Percentiles rank a stretch among this genome's conserved stretches.
phyloP scores from a whole-genome alignment of 2,797 vertebrate species.

The Myotis findleyi region DNA sequence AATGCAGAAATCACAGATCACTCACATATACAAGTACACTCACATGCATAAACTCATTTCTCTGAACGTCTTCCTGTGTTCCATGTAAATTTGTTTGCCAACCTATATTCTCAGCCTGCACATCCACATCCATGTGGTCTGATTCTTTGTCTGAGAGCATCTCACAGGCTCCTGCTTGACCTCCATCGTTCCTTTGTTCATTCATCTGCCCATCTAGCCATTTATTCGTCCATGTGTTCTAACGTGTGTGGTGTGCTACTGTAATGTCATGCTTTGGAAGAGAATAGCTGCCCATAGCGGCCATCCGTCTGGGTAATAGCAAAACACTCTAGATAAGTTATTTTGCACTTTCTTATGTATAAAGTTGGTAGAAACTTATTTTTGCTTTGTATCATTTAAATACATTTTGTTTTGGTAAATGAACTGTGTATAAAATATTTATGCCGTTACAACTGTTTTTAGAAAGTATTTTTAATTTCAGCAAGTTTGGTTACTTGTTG shows the following conservation, averaged over 20 bases:
- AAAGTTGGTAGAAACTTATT: conserved; percentile 92
- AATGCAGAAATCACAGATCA: conserved; percentile 76
- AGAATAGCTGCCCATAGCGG: conserved; percentile 85
- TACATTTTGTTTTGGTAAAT: conserved; percentile 92
- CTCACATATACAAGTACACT: conserved; percentile 72
- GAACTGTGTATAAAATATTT: conserved; percentile 99
- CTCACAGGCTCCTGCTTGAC: conserved; percentile 85
- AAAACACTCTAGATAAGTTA: conserved; percentile 91
- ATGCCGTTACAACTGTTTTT: conserved; percentile 98
- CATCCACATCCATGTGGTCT: conserved; percentile 76
- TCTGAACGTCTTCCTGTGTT: conserved; percentile 72
- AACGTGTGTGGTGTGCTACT: conserved; percentile 88
- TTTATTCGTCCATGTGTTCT: conserved; percentile 84
- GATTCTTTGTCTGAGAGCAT: conserved; percentile 84
- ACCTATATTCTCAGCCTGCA: conserved; percentile 64
- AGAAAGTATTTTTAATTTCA: conserved; percentile 97
- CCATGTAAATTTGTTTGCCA: conserved; percentile 78
- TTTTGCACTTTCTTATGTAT: conserved; percentile 96
- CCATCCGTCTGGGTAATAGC: conserved; percentile 87
- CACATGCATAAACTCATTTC: neutral
- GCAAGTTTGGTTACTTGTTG: conserved; percentile 99
- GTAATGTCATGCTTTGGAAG: conserved; percentile 87
- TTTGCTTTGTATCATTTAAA: conserved; percentile 93
- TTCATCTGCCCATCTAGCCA: neutral
- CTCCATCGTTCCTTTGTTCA: conserved; percentile 73